These are phyloP conservation scores for Hesperia comma DNA, from an alignment of 2,888 invertebrate species.

Conservation along the genomic window DNA sequence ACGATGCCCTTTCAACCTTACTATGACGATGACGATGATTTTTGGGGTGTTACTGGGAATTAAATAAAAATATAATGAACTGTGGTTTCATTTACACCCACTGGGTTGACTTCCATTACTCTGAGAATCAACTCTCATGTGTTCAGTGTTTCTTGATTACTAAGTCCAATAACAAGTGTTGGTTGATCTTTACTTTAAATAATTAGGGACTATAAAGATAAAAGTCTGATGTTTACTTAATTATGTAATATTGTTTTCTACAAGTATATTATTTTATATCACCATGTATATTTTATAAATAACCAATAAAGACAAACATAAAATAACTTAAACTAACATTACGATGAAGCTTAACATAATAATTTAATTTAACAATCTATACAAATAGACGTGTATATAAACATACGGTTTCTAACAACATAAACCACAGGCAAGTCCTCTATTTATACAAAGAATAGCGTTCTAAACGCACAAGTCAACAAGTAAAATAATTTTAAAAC, in stretches of 20 bases:
- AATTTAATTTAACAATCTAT: constrained; percentile 81
- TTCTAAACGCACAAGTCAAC: constrained; percentile 80
- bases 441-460: constrained; percentile 63
- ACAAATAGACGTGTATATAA: constrained; percentile 81
- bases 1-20: too few species aligned
- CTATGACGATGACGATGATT: too few species aligned
- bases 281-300: constrained; percentile 24
- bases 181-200: too few species aligned
- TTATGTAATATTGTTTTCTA: constrained; percentile 13
- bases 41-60: too few species aligned
- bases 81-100: too few species aligned
- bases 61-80: too few species aligned
- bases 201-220: not conserved
- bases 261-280: constrained; percentile 19
- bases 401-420: constrained; percentile 72
- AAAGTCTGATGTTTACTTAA: not conserved
- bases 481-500: constrained; percentile 61
- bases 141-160: too few species aligned
- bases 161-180: too few species aligned
- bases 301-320: constrained; percentile 20
- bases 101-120: too few species aligned
- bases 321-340: constrained; percentile 23
- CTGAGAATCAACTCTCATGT: too few species aligned
- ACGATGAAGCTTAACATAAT: constrained; percentile 73
- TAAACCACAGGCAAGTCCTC: constrained; percentile 59